Percentiles rank a stretch among this genome's conserved stretches.
Conservation (phyloP, 1,140 invertebrate species). For the Bactericera cockerelli region DNA sequence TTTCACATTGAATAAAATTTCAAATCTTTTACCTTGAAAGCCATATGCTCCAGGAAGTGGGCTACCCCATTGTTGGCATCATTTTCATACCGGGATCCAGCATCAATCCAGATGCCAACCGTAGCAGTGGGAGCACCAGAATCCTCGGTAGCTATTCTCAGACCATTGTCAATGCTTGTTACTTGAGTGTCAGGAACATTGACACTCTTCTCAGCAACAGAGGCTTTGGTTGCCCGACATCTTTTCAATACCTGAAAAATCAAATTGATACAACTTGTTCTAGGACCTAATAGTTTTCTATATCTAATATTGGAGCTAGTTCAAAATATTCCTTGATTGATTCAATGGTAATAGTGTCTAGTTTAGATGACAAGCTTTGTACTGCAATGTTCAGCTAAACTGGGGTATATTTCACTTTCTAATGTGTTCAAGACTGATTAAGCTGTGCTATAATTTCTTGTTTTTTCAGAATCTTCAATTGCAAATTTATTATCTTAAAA, state of each 20-base stretch:
- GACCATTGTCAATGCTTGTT: constrained; percentile 72
- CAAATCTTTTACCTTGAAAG: constrained; percentile 92
- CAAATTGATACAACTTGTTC: neutral
- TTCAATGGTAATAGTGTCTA: neutral
- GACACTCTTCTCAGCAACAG: constrained; percentile 21
- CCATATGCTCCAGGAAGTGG: constrained; percentile 99
- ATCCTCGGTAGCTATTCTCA: constrained; percentile 90
- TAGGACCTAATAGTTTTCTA: neutral
- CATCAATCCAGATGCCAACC: constrained; percentile 98
- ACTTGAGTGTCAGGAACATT: constrained; percentile 87
- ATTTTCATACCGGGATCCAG: constrained; percentile 91
- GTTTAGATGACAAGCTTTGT: no score
- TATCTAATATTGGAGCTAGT: no score
- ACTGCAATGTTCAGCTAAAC: neutral
- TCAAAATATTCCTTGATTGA: no score
- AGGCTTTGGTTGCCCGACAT: neutral
- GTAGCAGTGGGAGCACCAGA: constrained; percentile 89
- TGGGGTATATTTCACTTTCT: neutral
- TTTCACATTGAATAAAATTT: no score
- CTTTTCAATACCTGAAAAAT: constrained; percentile 2
- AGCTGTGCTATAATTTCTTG: neutral
- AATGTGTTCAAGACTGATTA: neutral
- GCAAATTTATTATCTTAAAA: no score
- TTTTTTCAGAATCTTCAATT: no score
- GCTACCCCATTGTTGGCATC: constrained; percentile 94